Conservation (phyloP, 2,113 vertebrate species). For the Brienomyrus brachyistius region DNA sequence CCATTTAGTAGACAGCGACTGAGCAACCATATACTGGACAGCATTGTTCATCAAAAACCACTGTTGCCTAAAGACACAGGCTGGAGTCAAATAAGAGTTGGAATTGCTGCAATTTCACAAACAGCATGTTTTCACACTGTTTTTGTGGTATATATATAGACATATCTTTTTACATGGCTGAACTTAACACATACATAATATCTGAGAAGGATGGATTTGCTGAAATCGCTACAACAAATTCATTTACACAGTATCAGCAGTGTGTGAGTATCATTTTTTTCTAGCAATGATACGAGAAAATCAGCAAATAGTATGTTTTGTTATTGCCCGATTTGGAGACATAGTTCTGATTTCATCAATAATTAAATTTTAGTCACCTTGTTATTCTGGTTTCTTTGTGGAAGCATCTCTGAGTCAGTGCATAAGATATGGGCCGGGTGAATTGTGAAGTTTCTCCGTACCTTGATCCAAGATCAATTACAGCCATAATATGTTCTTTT, state of each 20-base stretch:
- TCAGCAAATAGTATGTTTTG: neutral
- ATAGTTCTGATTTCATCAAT: neutral
- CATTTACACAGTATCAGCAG: neutral
- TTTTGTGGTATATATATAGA: neutral
- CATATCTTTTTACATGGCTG: neutral
- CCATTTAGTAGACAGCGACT: neutral
- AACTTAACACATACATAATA: conserved; percentile 1
- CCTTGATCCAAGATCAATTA: neutral
- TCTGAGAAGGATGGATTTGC: neutral
- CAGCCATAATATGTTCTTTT: neutral
- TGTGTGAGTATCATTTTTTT: neutral
- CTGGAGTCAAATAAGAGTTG: neutral
- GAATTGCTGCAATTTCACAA: neutral
- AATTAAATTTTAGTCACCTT: neutral
- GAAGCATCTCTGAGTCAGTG: neutral
- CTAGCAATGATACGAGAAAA: neutral
- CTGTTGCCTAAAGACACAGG: neutral
- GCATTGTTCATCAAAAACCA: neutral
- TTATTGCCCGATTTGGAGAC: neutral
- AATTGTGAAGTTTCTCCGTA: neutral
- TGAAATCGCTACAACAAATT: neutral
- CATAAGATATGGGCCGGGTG: neutral
- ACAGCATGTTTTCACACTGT: neutral
- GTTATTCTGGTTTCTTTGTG: neutral
- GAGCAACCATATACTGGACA: neutral